Evolutionary conservation across 2,888 invertebrate genomes (phyloP), one percentile per base, ranked within the genome.

Genomic region (Phasia obesa): DNA sequence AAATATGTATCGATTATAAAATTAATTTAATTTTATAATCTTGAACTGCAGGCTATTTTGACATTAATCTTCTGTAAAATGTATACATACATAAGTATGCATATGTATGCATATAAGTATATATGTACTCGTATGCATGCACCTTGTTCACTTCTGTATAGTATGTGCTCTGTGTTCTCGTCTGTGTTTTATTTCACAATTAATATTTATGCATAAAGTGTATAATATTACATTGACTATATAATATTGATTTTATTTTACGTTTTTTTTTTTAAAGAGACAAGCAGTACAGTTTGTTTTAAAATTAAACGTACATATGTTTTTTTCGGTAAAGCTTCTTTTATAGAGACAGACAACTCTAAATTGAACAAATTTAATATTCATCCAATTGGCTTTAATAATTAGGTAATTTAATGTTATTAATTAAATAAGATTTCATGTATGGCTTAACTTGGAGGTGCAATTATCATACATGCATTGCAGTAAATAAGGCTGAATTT

Each of bases 21-120:
- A 62, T 53, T 82, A 81, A 86, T 83, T 85, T 85, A 86, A 86
- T 85, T 84, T 86, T 85, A 85, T 86, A 85, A 86, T 85, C 86
- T 85, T 69, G 23, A 35, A 74, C 88, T 86, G 51, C 23, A 71
- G 88, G 89, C 87, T 88, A 85, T 89, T 84, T 89, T 87, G 73
- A 75, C 57, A 77, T 79, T 83, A 84, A 82, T 81, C 74, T 74
- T 74, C 62, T 53, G 65, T 76, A 67, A 78, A 74, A 70, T 70
- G n/a, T n/a, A 57, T 55, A 69, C 55, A 74, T 42, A 11, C 35
- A 13, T 15, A 57, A 4, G 27, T 57, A 55, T n/a, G n/a, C n/a
- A n/a, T n/a, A n/a, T n/a, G n/a, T 23, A 51, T 62, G 21, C 35
- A 13, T 55, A 47, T 9, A 15, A 5, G 51, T n/a, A 51, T 44